These are phyloP conservation scores for Drosophila atripex DNA, from an alignment of 2,888 invertebrate genomes.

Conservation along the genomic window DNA sequence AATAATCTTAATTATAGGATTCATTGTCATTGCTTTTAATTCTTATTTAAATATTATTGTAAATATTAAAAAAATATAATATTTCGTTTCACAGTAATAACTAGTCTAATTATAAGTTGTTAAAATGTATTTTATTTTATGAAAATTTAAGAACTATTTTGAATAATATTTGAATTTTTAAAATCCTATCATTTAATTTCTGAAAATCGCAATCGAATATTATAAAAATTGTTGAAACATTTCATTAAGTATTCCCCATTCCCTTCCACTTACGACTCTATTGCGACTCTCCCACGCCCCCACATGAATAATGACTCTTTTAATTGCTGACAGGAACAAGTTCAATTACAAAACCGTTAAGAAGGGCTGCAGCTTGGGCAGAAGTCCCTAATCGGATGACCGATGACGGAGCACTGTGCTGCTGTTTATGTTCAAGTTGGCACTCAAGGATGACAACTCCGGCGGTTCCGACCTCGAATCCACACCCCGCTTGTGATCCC, in stretches of 20 bases:
- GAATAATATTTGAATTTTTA: too few species aligned
- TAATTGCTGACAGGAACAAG: conserved; percentile 7
- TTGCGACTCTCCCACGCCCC: too few species aligned
- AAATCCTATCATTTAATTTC: background rate
- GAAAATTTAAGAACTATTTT: too few species aligned
- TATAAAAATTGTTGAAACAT: background rate
- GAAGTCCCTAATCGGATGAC: conserved; percentile 30
- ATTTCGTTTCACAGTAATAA: too few species aligned
- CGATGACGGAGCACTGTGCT: conserved; percentile 22
- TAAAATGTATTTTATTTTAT: too few species aligned
- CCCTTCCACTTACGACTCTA: too few species aligned
- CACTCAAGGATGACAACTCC: conserved; percentile 52
- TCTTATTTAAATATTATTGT: too few species aligned
- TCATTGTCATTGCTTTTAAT: too few species aligned
- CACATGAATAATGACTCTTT: conserved; percentile 15
- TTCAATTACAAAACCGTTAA: conserved; percentile 11
- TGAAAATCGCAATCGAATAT: background rate
- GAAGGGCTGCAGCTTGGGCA: conserved; percentile 3
- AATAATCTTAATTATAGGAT: too few species aligned
- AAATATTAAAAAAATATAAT: too few species aligned
- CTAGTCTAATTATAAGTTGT: too few species aligned
- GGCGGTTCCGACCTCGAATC: conserved; percentile 13
- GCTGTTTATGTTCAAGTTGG: conserved; percentile 56
- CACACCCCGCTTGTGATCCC: conserved; percentile 1
- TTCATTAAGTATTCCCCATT: too few species aligned